Conservation (phyloP, 2,888 invertebrate species). For the Pandemis heparana region DNA sequence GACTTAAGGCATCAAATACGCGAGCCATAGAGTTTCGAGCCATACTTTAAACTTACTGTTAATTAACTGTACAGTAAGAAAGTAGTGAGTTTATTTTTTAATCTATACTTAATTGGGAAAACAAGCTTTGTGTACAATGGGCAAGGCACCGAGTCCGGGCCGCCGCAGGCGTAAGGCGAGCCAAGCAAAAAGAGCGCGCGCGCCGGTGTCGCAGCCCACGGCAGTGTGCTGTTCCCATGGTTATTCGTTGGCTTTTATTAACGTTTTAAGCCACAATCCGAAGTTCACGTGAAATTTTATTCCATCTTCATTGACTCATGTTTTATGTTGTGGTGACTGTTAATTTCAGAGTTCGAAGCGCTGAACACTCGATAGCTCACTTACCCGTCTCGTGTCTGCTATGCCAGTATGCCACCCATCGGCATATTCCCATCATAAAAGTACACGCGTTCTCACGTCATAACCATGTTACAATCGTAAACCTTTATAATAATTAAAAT, state of each 20-base stretch:
- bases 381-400: background rate
- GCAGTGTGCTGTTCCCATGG: conserved; percentile 51
- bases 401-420: background rate
- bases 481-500: conserved; percentile 82
- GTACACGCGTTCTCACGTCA: conserved; percentile 68
- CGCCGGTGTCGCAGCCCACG: conserved; percentile 64
- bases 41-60: background rate
- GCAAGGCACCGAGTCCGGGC: conserved; percentile 31
- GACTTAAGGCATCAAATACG: conserved; percentile 47
- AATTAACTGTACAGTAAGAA: background rate
- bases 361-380: conserved; percentile 28
- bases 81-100: background rate
- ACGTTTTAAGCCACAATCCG: background rate
- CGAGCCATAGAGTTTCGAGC: conserved; percentile 16
- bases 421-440: conserved; percentile 65
- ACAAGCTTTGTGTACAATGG: conserved; percentile 19
- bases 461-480: conserved; percentile 54
- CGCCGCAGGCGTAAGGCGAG: conserved; percentile 33
- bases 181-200: conserved; percentile 68
- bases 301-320: background rate
- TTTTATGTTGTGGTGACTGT: background rate
- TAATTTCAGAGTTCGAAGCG: background rate
- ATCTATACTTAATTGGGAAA: conserved; percentile 5
- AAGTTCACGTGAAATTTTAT: background rate
- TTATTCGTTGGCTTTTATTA: background rate